These are phyloP conservation scores for Crypturellus tataupa DNA, from an alignment of 2,797 vertebrate genomes.

Conservation along the genomic window DNA sequence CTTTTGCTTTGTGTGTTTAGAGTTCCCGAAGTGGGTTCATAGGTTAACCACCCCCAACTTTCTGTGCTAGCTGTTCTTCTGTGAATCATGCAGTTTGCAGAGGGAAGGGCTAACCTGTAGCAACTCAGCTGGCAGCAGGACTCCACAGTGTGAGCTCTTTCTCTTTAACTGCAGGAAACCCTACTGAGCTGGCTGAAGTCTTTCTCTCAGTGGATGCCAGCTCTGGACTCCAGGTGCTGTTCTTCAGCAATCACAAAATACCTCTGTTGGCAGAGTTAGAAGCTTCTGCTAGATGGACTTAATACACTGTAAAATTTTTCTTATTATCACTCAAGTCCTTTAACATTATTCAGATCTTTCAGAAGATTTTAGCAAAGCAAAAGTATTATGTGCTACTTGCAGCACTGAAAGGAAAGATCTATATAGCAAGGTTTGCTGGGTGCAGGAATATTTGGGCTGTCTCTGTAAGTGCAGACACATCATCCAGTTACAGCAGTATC, in stretches of 20 bases:
- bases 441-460: background rate
- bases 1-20: background rate
- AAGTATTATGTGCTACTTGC: background rate
- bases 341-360: background rate
- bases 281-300: background rate
- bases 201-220: background rate
- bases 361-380: background rate
- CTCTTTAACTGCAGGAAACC: background rate
- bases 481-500: background rate
- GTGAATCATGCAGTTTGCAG: background rate
- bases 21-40: background rate
- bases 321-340: background rate
- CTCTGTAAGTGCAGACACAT: background rate
- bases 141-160: background rate
- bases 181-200: background rate
- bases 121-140: accelerated
- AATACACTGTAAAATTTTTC: background rate
- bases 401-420: background rate
- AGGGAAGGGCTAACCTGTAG: background rate
- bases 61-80: background rate
- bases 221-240: background rate
- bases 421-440: accelerated
- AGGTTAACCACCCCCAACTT: background rate
- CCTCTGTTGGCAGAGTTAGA: background rate
- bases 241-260: background rate